Base-by-base conservation (phyloP, 2,113 vertebrate genomes). In the Grammomys dolichurus region DNA sequence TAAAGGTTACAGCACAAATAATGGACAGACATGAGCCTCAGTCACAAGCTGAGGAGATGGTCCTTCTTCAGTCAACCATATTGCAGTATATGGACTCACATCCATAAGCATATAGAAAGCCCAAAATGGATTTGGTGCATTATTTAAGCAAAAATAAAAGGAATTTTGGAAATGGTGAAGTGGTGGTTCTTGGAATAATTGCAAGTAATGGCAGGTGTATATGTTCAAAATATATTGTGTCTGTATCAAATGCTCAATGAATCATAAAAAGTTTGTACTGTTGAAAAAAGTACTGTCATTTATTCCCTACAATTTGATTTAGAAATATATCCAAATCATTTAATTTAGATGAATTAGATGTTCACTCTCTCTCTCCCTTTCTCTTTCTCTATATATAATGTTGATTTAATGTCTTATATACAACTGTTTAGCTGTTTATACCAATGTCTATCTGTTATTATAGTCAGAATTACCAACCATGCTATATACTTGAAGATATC, bases 381-480 rank as follows among this genome's bases (percentile, higher is more conserved):
- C 10, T 51, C 8, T 51, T 6, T 11, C 8, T 51, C 51, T 51
- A 51, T 51, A 51, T 51, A 8, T 33, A 6, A 13, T 67, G 28
- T 67, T 56, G 11, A 31, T 46, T 81, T 28, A 48, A 36, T 46
- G 96, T 24, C 33, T 91, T 95, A 93, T 36, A 51, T 82, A 85
- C 81, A 89, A 20, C 1, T 70, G 67, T 51, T 51, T 51, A 51
- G 51, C 10, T 51, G 51, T 51, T 51, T 51, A 60, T 4, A 89
- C 54, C 94, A 28, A 87, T 65, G 70, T n/a, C 86, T 9, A 78
- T 17, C 3, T 33, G 7, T 43, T 12, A 46, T 92, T 91, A 4
- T 75, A 87, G 28, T 86, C 58, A 94, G 24, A 72, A 10, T 87
- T 90, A 36, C 7, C 3, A 97, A 91, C 70, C 1, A 88, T 90